Conservation (phyloP, 1,140 invertebrate genomes). For the Saccostrea echinata region DNA sequence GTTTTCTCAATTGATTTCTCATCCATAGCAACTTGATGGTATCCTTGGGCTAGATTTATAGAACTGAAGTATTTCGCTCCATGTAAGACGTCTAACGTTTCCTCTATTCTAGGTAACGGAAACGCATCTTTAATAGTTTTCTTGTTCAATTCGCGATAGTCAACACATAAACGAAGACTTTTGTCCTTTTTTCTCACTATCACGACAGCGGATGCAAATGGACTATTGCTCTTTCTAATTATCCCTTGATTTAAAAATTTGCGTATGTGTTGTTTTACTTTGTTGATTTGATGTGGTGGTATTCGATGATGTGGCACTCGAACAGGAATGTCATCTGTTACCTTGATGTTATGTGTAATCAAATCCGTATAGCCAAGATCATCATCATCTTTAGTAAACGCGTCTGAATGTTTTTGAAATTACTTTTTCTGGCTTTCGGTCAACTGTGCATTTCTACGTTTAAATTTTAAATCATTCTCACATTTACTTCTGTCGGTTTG, state of each 20-base stretch:
- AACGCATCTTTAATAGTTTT: conserved; percentile 40
- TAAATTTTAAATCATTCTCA: too few relatives aligned
- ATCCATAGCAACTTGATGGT: too few relatives aligned
- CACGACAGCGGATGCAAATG: conserved; percentile 39
- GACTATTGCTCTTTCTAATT: conserved; percentile 9
- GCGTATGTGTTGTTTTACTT: conserved; percentile 49
- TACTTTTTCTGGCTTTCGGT: too few relatives aligned
- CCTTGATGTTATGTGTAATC: conserved; percentile 25
- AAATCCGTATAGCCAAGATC: not conserved
- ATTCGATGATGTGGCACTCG: conserved; percentile 49
- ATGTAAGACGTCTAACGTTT: conserved; percentile 49
- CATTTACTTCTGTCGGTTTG: too few relatives aligned
- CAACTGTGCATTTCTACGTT: too few relatives aligned
- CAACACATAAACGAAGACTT: conserved; percentile 55
- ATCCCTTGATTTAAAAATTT: conserved; percentile 45
- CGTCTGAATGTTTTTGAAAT: too few relatives aligned
- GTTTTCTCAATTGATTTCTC: conserved; percentile 36
- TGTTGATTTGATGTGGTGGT: conserved; percentile 57
- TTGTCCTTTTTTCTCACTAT: conserved; percentile 38
- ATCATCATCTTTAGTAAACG: too few relatives aligned
- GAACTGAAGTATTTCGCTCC: conserved; percentile 73
- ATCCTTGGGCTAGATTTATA: not conserved
- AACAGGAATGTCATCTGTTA: conserved; percentile 50
- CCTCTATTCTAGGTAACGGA: conserved; percentile 44
- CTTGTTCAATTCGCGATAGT: conserved; percentile 30